phyloP scores from a whole-genome alignment of 2,113 vertebrate species.

The Macroglossus sobrinus region DNA sequence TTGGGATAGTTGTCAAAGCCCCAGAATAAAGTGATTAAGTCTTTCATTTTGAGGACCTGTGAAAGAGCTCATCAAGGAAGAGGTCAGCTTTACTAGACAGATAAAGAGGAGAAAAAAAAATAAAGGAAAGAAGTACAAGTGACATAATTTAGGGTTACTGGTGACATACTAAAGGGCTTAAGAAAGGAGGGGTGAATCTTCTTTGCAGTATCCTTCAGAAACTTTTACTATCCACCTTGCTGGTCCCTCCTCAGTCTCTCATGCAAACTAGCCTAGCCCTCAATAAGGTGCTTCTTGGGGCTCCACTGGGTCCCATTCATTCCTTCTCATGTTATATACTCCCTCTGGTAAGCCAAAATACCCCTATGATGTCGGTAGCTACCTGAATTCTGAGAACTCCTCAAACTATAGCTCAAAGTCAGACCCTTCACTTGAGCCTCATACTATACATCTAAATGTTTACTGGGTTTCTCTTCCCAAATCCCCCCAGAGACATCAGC shows the following conservation, averaged over 20 bases:
- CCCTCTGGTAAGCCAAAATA: too few species aligned
- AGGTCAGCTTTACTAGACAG: background rate
- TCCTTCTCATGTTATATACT: background rate
- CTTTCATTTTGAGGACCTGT: background rate
- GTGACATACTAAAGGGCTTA: background rate
- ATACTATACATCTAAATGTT: background rate
- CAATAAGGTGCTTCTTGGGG: background rate
- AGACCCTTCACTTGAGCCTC: background rate
- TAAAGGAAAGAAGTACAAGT: background rate
- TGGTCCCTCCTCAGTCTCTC: too few species aligned
- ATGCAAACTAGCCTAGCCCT: background rate
- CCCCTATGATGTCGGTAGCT: too few species aligned
- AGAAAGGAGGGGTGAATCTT: rapidly evolving
- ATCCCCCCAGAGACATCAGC: background rate
- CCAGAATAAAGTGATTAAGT: background rate
- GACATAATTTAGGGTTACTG: background rate
- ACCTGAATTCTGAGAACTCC: background rate
- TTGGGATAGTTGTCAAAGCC: background rate
- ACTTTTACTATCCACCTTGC: background rate
- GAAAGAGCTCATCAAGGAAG: background rate
- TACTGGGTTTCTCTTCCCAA: background rate
- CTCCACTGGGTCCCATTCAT: background rate
- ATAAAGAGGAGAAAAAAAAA: background rate
- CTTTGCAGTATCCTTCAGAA: background rate
- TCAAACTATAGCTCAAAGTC: background rate